Conservation (phyloP, 1,140 invertebrate species). For the Asbolus verrucosus region DNA sequence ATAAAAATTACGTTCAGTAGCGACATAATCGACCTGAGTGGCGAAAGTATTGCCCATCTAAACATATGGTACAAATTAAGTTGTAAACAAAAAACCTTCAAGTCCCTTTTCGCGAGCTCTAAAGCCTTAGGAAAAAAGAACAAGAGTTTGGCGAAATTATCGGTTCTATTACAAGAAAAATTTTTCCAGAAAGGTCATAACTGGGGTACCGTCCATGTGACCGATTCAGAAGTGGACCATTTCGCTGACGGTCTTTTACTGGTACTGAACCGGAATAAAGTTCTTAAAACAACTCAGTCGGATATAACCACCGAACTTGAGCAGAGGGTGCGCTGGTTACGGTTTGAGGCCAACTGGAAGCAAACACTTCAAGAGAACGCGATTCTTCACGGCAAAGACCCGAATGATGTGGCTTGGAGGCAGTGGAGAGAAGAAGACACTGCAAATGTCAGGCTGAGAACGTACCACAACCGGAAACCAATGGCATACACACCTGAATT, state of each 20-base stretch:
- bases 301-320: constrained; percentile 50
- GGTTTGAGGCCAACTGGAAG: constrained; percentile 51
- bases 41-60: constrained; percentile 9
- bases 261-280: constrained; percentile 52
- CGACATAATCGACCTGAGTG: background rate
- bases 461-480: background rate
- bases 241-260: constrained; percentile 51
- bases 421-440: constrained; percentile 53
- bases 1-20: background rate
- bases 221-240: constrained; percentile 46
- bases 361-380: constrained; percentile 51
- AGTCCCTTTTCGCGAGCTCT: background rate
- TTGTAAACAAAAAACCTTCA: constrained; percentile 4
- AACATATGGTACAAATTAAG: constrained; percentile 18
- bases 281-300: constrained; percentile 49
- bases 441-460: constrained; percentile 46
- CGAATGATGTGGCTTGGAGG: constrained; percentile 48
- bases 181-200: background rate
- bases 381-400: constrained; percentile 51
- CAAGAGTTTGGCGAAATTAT: background rate
- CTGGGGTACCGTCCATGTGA: background rate
- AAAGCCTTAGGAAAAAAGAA: background rate
- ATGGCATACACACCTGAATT: constrained; percentile 42
- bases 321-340: constrained; percentile 50
- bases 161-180: background rate